A percentile compares a stretch with the other conserved stretches of the same genome.
phyloP scores from a whole-genome alignment of 2,113 vertebrate species.

The Murina feae region DNA sequence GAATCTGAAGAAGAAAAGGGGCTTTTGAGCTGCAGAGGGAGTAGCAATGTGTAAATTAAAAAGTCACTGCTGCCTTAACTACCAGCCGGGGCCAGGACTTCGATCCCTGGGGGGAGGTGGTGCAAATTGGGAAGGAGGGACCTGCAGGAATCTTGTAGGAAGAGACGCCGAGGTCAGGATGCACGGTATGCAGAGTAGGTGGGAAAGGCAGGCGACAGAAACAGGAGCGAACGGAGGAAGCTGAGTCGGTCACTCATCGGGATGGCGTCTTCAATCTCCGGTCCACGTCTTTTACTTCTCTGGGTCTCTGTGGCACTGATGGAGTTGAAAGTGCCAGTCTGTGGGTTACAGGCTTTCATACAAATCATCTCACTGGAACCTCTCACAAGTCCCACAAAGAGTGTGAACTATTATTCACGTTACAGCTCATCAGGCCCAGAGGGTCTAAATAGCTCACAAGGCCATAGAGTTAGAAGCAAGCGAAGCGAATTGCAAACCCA shows the following conservation, averaged over 20 bases:
- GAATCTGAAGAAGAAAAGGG: neutral
- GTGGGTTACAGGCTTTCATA: neutral
- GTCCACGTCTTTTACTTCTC: neutral
- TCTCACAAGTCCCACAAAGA: neutral
- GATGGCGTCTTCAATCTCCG: neutral
- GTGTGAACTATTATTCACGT: no score
- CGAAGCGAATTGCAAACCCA: neutral
- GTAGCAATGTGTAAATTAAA: rapidly evolving
- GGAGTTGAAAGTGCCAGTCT: neutral
- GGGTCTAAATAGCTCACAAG: neutral
- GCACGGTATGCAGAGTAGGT: rapidly evolving
- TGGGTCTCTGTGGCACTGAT: neutral
- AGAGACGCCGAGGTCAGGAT: neutral
- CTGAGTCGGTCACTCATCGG: neutral
- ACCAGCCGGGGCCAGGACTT: no score
- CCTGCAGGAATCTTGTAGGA: neutral
- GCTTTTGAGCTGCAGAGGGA: neutral
- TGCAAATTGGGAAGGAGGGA: neutral
- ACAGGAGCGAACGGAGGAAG: rapidly evolving
- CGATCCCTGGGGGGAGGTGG: neutral
- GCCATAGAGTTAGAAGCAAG: neutral
- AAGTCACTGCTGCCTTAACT: neutral
- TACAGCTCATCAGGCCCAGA: neutral
- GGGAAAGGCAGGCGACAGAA: neutral
- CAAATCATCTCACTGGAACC: neutral